These are phyloP conservation scores for Rhinichthys klamathensis DNA, from an alignment of 2,113 vertebrate species.

Conservation along the genomic window DNA sequence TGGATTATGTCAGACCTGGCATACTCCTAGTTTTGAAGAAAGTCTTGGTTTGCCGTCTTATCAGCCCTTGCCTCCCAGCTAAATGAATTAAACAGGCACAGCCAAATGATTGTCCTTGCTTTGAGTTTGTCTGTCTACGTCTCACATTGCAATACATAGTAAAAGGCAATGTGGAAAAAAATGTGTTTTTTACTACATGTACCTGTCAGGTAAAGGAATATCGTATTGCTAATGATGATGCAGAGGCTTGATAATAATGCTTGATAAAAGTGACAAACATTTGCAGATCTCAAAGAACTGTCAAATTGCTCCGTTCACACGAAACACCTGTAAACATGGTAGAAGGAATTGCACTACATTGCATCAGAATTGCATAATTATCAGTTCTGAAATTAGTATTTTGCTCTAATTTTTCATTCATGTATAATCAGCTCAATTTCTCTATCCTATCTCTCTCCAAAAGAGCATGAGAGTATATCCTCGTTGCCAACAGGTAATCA, in stretches of 20 bases:
- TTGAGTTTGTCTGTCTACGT: conserved; percentile 8
- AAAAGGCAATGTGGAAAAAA: neutral
- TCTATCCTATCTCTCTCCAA: conserved; percentile 41
- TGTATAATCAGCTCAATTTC: conserved; percentile 63
- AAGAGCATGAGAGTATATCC: conserved; percentile 32
- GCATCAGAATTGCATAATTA: conserved; percentile 34
- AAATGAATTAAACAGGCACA: conserved; percentile 66
- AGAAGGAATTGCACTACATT: conserved; percentile 11
- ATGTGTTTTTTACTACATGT: neutral
- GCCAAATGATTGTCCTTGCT: conserved; percentile 63
- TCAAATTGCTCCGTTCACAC: neutral
- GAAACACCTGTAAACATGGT: conserved; percentile 2
- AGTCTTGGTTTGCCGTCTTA: conserved; percentile 77
- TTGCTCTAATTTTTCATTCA: conserved; percentile 54
- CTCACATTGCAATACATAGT: neutral
- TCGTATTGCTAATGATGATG: neutral
- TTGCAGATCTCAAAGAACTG: neutral
- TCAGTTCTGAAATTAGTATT: conserved; percentile 40
- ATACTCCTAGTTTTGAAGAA: conserved; percentile 74
- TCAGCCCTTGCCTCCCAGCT: conserved; percentile 78
- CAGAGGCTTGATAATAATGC: neutral
- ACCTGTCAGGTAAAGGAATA: neutral
- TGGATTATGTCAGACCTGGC: conserved; percentile 84
- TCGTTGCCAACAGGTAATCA: conserved; percentile 70
- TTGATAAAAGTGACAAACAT: neutral